Evolutionary conservation across 2,113 vertebrate genomes (phyloP), one percentile per base, ranked within the genome.

Genomic region (Hippocampus guttulatus): DNA sequence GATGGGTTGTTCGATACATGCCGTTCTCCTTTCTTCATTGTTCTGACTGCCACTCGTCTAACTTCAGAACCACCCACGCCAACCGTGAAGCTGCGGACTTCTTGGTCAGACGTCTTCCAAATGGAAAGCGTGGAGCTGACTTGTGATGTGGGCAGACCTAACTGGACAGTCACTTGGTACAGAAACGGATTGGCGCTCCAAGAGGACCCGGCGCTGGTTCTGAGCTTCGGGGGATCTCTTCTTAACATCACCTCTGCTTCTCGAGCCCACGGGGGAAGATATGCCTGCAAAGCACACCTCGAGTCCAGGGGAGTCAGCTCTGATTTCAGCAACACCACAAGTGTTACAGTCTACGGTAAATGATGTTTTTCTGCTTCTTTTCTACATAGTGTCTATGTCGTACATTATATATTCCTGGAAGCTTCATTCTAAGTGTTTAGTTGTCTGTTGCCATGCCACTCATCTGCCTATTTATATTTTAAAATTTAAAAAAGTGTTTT

Each of bases 31-130:
- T 20, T 1, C 30, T 20, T 9, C 9, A 21, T 21, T 14, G 38
- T 43, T 45, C 43, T 25, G 21, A 65, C 40, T 23, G 23, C 14
- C 11, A 45, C 40, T 43, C 45, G 21, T 12, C 38, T 43, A 14
- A 71, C 75, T 69, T 41, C 66, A 88, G 89, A 74, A 4, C 75
- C 68, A 23, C 85, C 84, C 2, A 70, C 9, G 60, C 85, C 82
- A 5, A 2, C 0, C 20, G 33, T 87, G 27, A 74, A 7, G 23
- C 4, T 43, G 6, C 2, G 7, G 57, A 66, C 61, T 43, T 0
- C 8, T 18, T 86, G 83, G 88, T 0, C 0, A 3, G 65, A 87
- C 4, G 73, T 88, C 55, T 88, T 90, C n/a, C 16, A 41, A 58
- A 16, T 9, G 25, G 88, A 90, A 49, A 18, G 0, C 0, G 65